phyloP scores from a whole-genome alignment of 2,888 invertebrate species.

The Lasius fuliginosus region DNA sequence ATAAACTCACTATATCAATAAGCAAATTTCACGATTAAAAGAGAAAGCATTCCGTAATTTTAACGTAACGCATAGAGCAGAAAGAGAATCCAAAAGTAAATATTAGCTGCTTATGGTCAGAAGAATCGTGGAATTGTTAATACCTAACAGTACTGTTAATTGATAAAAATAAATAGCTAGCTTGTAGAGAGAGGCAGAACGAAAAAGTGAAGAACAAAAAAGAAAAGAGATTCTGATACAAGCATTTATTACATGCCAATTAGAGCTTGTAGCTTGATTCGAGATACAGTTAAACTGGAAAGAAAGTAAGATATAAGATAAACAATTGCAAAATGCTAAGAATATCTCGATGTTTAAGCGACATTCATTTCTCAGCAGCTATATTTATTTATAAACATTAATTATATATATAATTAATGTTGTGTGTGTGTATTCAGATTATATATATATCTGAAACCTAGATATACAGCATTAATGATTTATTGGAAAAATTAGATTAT shows the following conservation, averaged over 20 bases:
- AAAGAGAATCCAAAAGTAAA: conserved; percentile 32
- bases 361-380: not conserved
- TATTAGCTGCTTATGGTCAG: conserved; percentile 5
- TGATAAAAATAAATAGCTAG: conserved; percentile 13
- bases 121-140: conserved; percentile 9
- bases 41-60: conserved; percentile 16
- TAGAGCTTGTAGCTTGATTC: conserved; percentile 1
- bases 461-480: not conserved
- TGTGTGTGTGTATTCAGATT: not conserved
- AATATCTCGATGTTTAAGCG: not conserved
- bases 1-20: conserved; percentile 15
- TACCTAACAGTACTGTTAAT: conserved; percentile 15
- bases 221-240: conserved; percentile 20
- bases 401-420: not conserved
- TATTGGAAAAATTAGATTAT: not conserved
- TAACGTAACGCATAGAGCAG: conserved; percentile 1
- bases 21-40: conserved; percentile 13
- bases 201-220: not conserved
- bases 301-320: not conserved
- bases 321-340: not conserved
- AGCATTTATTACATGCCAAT: conserved; percentile 25
- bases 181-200: not conserved
- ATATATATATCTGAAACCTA: not conserved
- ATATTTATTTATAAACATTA: not conserved
- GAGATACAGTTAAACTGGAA: conserved; percentile 5